Evolutionary conservation across 1,140 invertebrate genomes (phyloP).

Genomic region (Gonioctena quinquepunctata): DNA sequence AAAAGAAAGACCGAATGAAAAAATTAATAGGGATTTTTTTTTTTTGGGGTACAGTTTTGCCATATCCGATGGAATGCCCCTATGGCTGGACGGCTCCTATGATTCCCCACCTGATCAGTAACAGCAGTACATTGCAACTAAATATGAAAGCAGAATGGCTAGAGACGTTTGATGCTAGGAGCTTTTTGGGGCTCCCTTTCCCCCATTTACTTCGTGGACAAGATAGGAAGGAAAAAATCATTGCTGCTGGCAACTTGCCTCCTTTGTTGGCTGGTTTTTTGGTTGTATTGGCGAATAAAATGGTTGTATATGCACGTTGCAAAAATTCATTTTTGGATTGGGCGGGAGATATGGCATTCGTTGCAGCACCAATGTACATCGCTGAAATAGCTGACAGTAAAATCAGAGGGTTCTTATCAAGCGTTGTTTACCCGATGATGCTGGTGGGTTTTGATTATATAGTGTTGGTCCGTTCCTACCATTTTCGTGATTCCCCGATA

Average conservation of each 20-base stretch:
- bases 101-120: slow-evolving; percentile 56
- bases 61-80: slow-evolving; percentile 43
- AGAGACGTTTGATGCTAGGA: slow-evolving; percentile 64
- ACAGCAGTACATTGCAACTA: slow-evolving; percentile 44
- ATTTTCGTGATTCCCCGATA: too few relatives aligned
- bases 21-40: too few relatives aligned
- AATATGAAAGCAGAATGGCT: slow-evolving; percentile 62
- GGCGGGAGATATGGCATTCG: slow-evolving; percentile 43
- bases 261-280: slow-evolving; percentile 64
- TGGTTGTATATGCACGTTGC: slow-evolving; percentile 57
- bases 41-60: slow-evolving; percentile 40
- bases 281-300: slow-evolving; percentile 17
- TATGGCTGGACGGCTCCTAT: slow-evolving; percentile 67
- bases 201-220: slow-evolving; percentile 61
- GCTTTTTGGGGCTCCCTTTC: slow-evolving; percentile 64
- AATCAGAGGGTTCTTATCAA: slow-evolving; percentile 43
- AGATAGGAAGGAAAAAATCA: slow-evolving; percentile 64
- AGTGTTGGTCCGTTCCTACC: slow-evolving; percentile 34
- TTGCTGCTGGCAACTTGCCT: slow-evolving; percentile 62
- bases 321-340: slow-evolving; percentile 42
- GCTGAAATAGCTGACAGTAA: slow-evolving; percentile 48
- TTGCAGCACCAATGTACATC: slow-evolving; percentile 48
- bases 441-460: slow-evolving; percentile 44
- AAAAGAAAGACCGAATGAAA: too few relatives aligned
- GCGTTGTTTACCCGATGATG: slow-evolving; percentile 44